phyloP scores from a whole-genome alignment of 2,113 vertebrate genomes.

The Paradoxurus hermaphroditus region DNA sequence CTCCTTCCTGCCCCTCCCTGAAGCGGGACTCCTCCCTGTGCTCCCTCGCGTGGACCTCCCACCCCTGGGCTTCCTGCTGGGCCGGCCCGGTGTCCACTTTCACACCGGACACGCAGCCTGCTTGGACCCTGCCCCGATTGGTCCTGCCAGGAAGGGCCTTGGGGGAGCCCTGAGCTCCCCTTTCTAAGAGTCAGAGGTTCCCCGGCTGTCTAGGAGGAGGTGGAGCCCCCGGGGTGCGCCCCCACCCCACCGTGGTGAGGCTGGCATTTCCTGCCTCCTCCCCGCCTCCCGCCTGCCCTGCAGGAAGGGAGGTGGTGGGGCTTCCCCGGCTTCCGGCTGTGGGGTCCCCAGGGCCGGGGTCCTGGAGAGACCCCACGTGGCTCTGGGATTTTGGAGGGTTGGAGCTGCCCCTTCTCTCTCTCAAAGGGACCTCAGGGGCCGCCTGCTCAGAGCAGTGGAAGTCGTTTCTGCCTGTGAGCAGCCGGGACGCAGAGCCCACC shows the following conservation, averaged over 20 bases:
- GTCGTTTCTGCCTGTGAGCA: fast-evolving
- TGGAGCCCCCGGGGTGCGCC: not conserved
- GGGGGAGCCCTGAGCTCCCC: not conserved
- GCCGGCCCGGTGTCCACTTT: not conserved
- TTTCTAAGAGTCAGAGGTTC: not conserved
- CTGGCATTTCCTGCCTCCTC: slow-evolving; percentile 49
- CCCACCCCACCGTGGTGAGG: not conserved
- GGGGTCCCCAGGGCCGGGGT: not conserved
- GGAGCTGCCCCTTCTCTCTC: too few species aligned
- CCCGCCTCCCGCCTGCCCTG: not conserved
- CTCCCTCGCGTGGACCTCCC: not conserved
- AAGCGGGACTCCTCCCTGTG: not conserved
- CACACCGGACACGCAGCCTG: not conserved
- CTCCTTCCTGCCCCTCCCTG: fast-evolving
- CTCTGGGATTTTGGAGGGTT: not conserved
- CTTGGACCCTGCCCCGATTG: fast-evolving
- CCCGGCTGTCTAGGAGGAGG: not conserved
- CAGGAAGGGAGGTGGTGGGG: slow-evolving; percentile 51
- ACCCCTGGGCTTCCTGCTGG: not conserved
- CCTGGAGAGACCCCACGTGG: not conserved
- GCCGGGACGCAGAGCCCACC: fast-evolving
- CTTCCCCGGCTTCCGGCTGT: slow-evolving; percentile 26
- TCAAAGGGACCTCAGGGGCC: not conserved
- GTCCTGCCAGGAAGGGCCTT: not conserved
- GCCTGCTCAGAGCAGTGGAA: fast-evolving